Evolutionary conservation across 2,797 vertebrate species (phyloP).

Genomic region (Periparus ater): DNA sequence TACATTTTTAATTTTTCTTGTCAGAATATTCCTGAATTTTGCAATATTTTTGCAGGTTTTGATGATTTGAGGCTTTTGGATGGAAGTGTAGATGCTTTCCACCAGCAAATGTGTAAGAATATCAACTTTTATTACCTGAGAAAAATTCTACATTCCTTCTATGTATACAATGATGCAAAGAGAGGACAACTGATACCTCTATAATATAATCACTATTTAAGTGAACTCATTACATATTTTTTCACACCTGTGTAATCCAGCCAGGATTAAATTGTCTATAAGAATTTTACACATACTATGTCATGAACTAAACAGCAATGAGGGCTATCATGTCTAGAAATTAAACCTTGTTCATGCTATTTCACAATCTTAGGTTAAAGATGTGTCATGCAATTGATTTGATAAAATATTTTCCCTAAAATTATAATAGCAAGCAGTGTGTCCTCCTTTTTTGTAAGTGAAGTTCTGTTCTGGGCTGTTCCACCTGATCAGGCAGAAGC

Average conservation of each 20-base stretch:
- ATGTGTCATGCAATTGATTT: neutral
- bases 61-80: neutral
- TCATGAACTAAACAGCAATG: neutral
- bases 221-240: fast-evolving
- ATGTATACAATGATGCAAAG: fast-evolving
- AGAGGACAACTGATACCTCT: neutral
- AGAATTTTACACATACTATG: neutral
- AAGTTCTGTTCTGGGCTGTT: neutral
- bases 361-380: neutral
- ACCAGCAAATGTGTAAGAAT: neutral
- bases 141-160: neutral
- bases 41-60: neutral
- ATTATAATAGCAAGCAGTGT: fast-evolving
- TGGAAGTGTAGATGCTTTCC: neutral
- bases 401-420: neutral
- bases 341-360: neutral
- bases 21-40: neutral
- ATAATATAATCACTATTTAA: neutral
- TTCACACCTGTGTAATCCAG: neutral
- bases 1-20: neutral
- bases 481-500: neutral
- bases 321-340: neutral
- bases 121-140: neutral
- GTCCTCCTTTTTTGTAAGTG: neutral
- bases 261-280: neutral